Evolutionary conservation across 2,888 invertebrate species (phyloP).

Genomic region (Drosophila tanythrix): DNA sequence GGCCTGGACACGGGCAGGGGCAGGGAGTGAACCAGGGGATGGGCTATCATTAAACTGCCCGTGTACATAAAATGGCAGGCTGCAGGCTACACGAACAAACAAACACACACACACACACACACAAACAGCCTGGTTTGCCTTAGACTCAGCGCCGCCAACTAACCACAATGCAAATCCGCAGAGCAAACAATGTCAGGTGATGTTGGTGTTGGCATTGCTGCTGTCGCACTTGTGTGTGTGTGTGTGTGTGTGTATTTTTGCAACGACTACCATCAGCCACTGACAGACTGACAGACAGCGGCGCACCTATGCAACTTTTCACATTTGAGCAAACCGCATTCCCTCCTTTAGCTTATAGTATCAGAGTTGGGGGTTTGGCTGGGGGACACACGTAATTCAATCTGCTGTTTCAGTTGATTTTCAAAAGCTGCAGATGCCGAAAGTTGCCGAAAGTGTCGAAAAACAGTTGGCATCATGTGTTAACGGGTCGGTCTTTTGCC

Average conservation of each 20-base stretch:
- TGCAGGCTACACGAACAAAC: conserved; percentile 22
- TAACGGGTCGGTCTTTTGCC: conserved; percentile 56
- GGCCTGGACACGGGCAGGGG: background rate
- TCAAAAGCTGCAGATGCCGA: conserved; percentile 56
- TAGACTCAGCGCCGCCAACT: conserved; percentile 69
- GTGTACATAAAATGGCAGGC: conserved; percentile 56
- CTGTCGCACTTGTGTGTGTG: conserved; percentile 6
- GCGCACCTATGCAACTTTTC: conserved; percentile 72
- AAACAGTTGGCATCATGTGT: conserved; percentile 65
- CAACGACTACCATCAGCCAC: conserved; percentile 53
- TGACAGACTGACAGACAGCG: conserved; percentile 73
- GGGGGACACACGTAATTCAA: conserved; percentile 63
- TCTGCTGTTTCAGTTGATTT: conserved; percentile 69
- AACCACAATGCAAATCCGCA: conserved; percentile 80
- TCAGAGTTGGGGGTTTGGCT: background rate
- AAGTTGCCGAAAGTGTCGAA: conserved; percentile 19
- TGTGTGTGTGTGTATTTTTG: conserved; percentile 10
- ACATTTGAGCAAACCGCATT: conserved; percentile 42
- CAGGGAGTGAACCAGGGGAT: conserved; percentile 5
- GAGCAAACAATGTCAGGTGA: conserved; percentile 79
- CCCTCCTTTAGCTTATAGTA: background rate
- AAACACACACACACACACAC: conserved; percentile 12
- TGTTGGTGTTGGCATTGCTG: conserved; percentile 37
- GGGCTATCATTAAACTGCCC: conserved; percentile 32
- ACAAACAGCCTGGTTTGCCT: conserved; percentile 34